Evolutionary conservation across 1,140 invertebrate species (phyloP).

Genomic region (Trichonephila inaurata): DNA sequence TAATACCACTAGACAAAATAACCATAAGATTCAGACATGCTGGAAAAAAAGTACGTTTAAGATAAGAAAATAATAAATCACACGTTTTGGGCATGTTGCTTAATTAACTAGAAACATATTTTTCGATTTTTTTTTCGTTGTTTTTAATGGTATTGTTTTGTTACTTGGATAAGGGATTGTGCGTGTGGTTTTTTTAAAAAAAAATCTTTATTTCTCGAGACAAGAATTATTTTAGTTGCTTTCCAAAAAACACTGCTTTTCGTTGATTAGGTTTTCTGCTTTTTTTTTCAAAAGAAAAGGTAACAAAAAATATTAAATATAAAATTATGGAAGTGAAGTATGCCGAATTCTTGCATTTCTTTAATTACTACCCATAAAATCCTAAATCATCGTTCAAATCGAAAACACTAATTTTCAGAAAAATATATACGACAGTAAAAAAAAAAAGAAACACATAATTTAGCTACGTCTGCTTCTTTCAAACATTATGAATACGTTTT

Average conservation of each 20-base stretch:
- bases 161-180: neutral
- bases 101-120: conserved; percentile 61
- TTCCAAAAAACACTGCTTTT: neutral
- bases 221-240: neutral
- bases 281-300: neutral
- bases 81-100: conserved; percentile 48
- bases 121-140: conserved; percentile 2
- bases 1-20: neutral
- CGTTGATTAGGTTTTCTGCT: conserved; percentile 35
- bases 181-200: neutral
- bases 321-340: neutral
- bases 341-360: neutral
- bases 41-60: neutral
- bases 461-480: no score
- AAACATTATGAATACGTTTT: no score
- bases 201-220: neutral
- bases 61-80: conserved; percentile 62
- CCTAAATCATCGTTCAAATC: neutral
- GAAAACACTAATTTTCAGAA: neutral
- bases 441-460: no score
- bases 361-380: neutral
- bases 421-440: neutral
- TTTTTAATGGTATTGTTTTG: conserved; percentile 50
- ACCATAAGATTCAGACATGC: neutral
- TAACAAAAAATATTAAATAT: neutral